These are phyloP conservation scores for Hofmannophila pseudospretella DNA, from an alignment of 2,888 invertebrate genomes.

Conservation along the genomic window DNA sequence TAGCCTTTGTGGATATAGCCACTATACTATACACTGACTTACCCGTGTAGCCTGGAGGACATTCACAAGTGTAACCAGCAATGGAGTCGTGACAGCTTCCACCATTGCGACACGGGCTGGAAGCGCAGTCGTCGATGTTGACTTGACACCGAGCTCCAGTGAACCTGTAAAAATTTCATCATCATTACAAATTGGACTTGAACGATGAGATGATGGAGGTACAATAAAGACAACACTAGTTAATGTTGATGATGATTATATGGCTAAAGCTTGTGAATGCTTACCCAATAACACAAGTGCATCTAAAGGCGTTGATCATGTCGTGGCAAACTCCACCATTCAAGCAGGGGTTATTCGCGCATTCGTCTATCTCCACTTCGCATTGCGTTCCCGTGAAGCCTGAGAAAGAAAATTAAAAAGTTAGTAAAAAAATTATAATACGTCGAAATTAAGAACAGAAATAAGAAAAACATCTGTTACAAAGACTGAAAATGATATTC, in stretches of 20 bases:
- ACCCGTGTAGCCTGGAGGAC: constrained; percentile 92
- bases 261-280: constrained; percentile 15
- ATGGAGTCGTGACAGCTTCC: constrained; percentile 93
- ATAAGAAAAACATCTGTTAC: too few relatives aligned
- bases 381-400: constrained; percentile 94
- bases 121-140: constrained; percentile 93
- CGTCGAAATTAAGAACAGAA: too few relatives aligned
- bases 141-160: constrained; percentile 91
- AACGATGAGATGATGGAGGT: too few relatives aligned
- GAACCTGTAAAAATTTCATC: constrained; percentile 80
- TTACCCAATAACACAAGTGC: constrained; percentile 89
- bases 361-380: constrained; percentile 94
- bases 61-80: constrained; percentile 94
- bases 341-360: constrained; percentile 90
- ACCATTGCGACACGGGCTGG: constrained; percentile 93
- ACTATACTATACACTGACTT: too few relatives aligned
- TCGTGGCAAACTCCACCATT: constrained; percentile 93
- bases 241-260: not conserved
- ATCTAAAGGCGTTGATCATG: constrained; percentile 91
- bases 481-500: too few relatives aligned
- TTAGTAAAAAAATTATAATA: too few relatives aligned
- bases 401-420: constrained; percentile 40
- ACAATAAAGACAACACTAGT: too few relatives aligned
- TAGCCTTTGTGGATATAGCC: too few relatives aligned
- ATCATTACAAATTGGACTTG: too few relatives aligned